phyloP scores from a whole-genome alignment of 2,797 vertebrate species.

The Oreochromis grahami region DNA sequence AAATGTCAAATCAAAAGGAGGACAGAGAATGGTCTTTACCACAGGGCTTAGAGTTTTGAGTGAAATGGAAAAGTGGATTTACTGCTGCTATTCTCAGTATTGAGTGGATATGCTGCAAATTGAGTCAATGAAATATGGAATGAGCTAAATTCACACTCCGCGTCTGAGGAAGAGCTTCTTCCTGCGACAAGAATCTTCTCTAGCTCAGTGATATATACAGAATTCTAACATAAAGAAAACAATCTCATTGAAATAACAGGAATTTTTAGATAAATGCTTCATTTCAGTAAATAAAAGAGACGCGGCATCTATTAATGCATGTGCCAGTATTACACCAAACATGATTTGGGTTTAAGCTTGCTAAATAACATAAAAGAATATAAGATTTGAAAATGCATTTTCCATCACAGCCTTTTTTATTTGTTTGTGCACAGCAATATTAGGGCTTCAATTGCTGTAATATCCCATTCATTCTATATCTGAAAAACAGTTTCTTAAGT shows the following conservation, averaged over 20 bases:
- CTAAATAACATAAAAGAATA: neutral
- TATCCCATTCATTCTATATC: neutral
- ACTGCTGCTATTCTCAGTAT: conserved; percentile 31
- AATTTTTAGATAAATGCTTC: neutral
- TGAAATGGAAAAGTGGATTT: conserved; percentile 63
- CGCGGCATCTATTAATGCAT: neutral
- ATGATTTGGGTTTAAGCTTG: neutral
- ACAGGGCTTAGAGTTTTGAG: conserved; percentile 49
- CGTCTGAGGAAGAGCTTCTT: neutral
- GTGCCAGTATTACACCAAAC: neutral
- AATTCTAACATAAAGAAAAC: neutral
- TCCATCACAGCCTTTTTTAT: neutral
- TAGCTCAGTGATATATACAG: neutral
- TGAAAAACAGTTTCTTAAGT: neutral
- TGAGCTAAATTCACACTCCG: neutral
- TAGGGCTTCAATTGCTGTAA: neutral
- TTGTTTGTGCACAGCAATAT: neutral
- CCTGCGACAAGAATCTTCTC: neutral
- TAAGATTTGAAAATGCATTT: neutral
- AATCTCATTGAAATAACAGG: neutral
- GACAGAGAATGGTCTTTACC: conserved; percentile 60
- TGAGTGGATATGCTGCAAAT: conserved; percentile 37
- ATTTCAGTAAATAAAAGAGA: neutral
- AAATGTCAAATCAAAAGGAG: conserved; percentile 72
- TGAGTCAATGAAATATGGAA: conserved; percentile 42